These are phyloP conservation scores for Dasyornis broadbenti DNA, from an alignment of 2,113 vertebrate species.

Conservation along the genomic window DNA sequence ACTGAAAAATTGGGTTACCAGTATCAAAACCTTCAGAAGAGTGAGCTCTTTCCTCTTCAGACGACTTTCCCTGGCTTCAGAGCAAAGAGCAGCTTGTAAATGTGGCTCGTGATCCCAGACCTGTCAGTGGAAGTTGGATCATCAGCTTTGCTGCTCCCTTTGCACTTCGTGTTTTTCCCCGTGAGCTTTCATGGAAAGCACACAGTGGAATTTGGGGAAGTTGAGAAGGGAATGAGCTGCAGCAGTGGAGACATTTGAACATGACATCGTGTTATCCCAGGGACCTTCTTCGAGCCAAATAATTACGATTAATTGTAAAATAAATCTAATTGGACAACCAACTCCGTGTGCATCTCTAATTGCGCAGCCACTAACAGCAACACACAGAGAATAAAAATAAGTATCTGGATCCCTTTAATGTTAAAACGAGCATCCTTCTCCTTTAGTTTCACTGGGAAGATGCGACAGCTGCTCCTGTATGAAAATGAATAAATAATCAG, in stretches of 20 bases:
- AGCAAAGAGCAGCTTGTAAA: not conserved
- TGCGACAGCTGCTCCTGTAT: not conserved
- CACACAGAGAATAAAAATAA: not conserved
- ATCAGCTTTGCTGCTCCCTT: not conserved
- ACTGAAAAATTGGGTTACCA: not conserved
- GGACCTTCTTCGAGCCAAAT: not conserved
- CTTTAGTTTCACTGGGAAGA: not conserved
- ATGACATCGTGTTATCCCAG: not conserved
- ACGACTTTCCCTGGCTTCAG: not conserved
- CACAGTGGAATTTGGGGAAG: not conserved
- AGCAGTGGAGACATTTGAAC: not conserved
- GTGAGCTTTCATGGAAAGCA: not conserved
- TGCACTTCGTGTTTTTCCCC: not conserved
- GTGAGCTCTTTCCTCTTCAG: not conserved
- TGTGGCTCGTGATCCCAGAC: not conserved
- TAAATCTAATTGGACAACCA: not conserved
- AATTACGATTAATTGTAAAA: not conserved
- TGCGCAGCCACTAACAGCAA: not conserved
- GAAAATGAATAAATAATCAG: slow-evolving; percentile 17
- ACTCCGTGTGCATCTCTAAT: not conserved
- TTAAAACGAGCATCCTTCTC: not conserved
- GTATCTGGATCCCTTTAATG: not conserved
- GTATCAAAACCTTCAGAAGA: not conserved
- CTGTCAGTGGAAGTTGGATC: not conserved
- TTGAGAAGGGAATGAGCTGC: not conserved